Evolutionary conservation across 2,113 vertebrate species (phyloP), one percentile per base, ranked within the genome.

Genomic region (Dolichallabes microphthalmus): DNA sequence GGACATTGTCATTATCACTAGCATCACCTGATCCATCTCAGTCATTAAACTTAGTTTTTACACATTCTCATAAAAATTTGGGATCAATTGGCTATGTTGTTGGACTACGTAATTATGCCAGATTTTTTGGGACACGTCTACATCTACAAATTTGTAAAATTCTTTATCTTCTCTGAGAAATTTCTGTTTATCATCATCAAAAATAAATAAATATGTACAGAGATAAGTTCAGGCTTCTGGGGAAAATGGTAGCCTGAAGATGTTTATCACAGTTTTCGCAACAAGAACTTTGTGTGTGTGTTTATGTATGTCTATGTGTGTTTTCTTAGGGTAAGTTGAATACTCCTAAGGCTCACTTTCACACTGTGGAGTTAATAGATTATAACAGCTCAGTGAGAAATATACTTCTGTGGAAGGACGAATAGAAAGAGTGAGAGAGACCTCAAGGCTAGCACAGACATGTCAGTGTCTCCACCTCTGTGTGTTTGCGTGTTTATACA

Each of bases 361-460:
- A 92, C 94, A 93, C 91, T 80, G 82, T 79, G 75, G 76, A 90
- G 92, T 91, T 93, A 95, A 95, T 95, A 86, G 91, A 82, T 88
- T 93, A 80, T 93, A 91, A 92, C 93, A 90, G 89, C 77, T 80
- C 80, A 86, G 87, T 92, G 90, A 90, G 91, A 92, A 80, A 86
- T 90, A 89, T 86, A 69, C 81, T 78, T 35, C 52, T 80, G 39
- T 74, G 85, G 83, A 90, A 87, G 68, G 39, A 66, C 75, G 50
- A 82, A 87, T 84, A 88, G 87, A 80, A 77, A 79, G 32, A 73
- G 52, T n/a, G 82, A 22, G 86, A 27, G 86, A 84, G 78, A 85
- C 39, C 79, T 85, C 79, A 85, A 57, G 82, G 79, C 73, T 82
- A 66, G 68, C 80, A 87, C 82, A 80, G 66, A 53, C 45, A 35